Evolutionary conservation across 2,113 vertebrate genomes (phyloP), one percentile per base, ranked within the genome.

Genomic region (Onychorhynchus coronatus): DNA sequence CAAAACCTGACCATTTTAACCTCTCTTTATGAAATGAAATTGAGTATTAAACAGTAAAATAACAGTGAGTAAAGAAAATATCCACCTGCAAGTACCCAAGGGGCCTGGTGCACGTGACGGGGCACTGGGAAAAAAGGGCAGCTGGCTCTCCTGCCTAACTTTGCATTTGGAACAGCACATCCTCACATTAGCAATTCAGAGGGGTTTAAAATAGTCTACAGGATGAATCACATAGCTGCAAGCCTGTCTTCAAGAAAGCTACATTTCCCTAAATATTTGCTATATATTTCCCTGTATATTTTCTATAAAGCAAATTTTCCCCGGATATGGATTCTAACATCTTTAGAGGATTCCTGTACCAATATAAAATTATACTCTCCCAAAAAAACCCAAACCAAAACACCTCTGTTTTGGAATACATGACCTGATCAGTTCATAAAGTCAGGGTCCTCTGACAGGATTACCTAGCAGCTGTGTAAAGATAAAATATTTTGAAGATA

Each of bases 171-270:
- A 87, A 68, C 39, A 87, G 47, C 65, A 42, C 35, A 39, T n/a
- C 75, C 14, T 67, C 77, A 59, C 47, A 24, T 67, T 77, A 91
- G n/a, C 72, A 58, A 65, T 66, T 74, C 84, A 81, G 76, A 80
- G 65, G 37, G 1, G 1, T 62, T 91, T 87, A 70, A 92, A 90
- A 81, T 33, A 88, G 76, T 33, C 42, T 37, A 42, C 47, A 77
- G 46, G 77, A 92, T 74, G 55, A 91, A 94, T 81, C 72, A 52
- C n/a, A 70, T 14, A 80, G 80, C 84, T 92, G 59, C 72, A 84
- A 68, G 87, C 63, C 75, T 92, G 50, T 62, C 72, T 84, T 92
- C 46, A 63, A 73, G 59, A 89, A 80, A 89, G 81, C 33, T 66
- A 73, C 23, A 52, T 70, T 44, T 85, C 71, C 68, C n/a, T 70